Percentiles rank a stretch among this genome's conserved stretches.
phyloP scores from a whole-genome alignment of 2,113 vertebrate species.

The Leptobrachium leishanense region DNA sequence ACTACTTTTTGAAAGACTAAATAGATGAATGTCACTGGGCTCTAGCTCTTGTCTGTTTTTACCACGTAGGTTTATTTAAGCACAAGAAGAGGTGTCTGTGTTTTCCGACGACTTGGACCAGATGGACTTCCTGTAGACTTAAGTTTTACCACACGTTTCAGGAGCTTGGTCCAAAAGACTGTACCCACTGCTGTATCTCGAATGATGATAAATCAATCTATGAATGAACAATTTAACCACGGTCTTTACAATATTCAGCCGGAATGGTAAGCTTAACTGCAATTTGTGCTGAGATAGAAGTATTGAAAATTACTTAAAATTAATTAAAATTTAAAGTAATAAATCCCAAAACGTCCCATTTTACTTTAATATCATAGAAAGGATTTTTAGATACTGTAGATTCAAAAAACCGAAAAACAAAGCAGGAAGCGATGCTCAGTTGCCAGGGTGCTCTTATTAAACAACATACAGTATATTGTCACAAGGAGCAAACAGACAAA shows the following conservation, averaged over 20 bases:
- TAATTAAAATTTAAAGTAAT: too few relatives aligned
- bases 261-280: conserved; percentile 65
- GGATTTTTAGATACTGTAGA: too few relatives aligned
- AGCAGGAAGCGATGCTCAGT: too few relatives aligned
- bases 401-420: too few relatives aligned
- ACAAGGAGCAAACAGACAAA: too few relatives aligned
- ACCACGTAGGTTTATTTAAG: conserved; percentile 73
- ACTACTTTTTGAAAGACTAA: neutral
- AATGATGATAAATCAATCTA: conserved; percentile 59
- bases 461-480: too few relatives aligned
- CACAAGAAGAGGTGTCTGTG: conserved; percentile 72
- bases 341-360: too few relatives aligned
- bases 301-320: too few relatives aligned
- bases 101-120: conserved; percentile 62
- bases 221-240: conserved; percentile 70
- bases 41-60: neutral
- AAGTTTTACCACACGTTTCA: conserved; percentile 54
- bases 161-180: conserved; percentile 39
- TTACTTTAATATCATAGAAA: too few relatives aligned
- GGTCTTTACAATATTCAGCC: conserved; percentile 69
- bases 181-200: conserved; percentile 52
- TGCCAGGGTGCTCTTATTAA: too few relatives aligned
- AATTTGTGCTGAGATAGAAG: neutral
- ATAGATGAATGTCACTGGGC: neutral
- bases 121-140: conserved; percentile 71